Evolutionary conservation across 2,113 vertebrate genomes (phyloP).

Genomic region (Osmerus mordax): DNA sequence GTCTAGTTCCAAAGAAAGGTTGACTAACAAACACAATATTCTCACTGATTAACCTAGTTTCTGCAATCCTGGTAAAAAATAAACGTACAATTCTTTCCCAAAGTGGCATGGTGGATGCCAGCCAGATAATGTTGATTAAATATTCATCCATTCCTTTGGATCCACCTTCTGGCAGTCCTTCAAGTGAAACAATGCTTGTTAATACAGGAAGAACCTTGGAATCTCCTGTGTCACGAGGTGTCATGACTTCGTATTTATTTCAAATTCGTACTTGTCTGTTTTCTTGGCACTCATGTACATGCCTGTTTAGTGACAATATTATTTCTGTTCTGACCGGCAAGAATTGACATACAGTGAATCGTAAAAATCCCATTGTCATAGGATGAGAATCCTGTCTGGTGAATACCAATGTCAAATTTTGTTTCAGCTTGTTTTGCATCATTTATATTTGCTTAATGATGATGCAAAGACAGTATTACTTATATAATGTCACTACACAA

Average conservation of each 20-base stretch:
- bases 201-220: conserved; percentile 40
- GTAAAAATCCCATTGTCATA: background rate
- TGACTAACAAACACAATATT: background rate
- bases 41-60: conserved; percentile 25
- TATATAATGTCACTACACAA: too few species aligned
- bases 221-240: conserved; percentile 25
- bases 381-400: background rate
- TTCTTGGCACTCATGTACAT: conserved; percentile 13
- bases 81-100: conserved; percentile 43
- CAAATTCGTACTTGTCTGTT: background rate
- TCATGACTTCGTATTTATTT: conserved; percentile 10
- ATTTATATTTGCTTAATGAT: too few species aligned
- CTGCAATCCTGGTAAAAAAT: conserved; percentile 38
- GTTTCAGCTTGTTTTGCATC: too few species aligned
- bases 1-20: background rate
- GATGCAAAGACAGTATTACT: too few species aligned
- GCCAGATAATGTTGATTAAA: conserved; percentile 54
- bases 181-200: conserved; percentile 43
- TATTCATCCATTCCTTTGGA: conserved; percentile 49
- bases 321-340: background rate
- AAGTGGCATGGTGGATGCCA: conserved; percentile 34
- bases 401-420: too few species aligned
- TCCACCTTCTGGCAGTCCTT: conserved; percentile 42
- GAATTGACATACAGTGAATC: background rate
- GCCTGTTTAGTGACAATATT: conserved; percentile 17